Conservation (phyloP, 2,797 vertebrate species). For the Nannoperca obscura region DNA sequence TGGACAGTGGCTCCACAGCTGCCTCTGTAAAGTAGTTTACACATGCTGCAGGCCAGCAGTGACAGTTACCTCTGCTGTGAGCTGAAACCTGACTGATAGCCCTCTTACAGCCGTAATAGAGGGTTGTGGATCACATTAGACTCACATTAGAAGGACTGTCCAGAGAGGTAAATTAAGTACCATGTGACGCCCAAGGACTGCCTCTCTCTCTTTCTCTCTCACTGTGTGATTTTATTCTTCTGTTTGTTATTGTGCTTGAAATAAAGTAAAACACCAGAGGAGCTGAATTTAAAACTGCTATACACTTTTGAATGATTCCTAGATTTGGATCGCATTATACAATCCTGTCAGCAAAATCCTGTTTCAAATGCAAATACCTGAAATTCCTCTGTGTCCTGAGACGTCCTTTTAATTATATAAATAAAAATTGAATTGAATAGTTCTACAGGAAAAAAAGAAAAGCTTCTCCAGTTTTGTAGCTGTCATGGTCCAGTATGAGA, state of each 20-base stretch:
- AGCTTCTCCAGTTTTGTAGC: constrained; percentile 16
- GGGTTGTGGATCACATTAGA: constrained; percentile 77
- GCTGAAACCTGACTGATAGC: constrained; percentile 74
- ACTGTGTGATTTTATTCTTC: constrained; percentile 13
- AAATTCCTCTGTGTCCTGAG: constrained; percentile 2
- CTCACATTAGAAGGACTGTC: constrained; percentile 66
- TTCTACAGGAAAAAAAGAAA: constrained; percentile 16
- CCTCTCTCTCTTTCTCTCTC: not conserved
- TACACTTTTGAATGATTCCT: constrained; percentile 26
- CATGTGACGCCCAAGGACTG: constrained; percentile 47
- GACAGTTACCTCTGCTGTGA: constrained; percentile 66
- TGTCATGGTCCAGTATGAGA: not conserved
- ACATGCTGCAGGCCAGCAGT: constrained; percentile 41
- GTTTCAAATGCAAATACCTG: constrained; percentile 56
- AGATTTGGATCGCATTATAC: constrained; percentile 34
- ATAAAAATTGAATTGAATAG: not conserved
- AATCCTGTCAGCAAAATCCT: constrained; percentile 35
- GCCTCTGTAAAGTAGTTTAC: constrained; percentile 43
- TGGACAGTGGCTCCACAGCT: not conserved
- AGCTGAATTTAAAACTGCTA: constrained; percentile 40
- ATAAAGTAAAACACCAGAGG: constrained; percentile 12
- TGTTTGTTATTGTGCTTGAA: constrained; percentile 24
- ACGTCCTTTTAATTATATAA: constrained; percentile 14
- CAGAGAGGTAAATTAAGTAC: constrained; percentile 80
- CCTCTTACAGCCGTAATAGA: constrained; percentile 74